Conservation (phyloP, 2,113 vertebrate genomes). For the Menidia beryllina region DNA sequence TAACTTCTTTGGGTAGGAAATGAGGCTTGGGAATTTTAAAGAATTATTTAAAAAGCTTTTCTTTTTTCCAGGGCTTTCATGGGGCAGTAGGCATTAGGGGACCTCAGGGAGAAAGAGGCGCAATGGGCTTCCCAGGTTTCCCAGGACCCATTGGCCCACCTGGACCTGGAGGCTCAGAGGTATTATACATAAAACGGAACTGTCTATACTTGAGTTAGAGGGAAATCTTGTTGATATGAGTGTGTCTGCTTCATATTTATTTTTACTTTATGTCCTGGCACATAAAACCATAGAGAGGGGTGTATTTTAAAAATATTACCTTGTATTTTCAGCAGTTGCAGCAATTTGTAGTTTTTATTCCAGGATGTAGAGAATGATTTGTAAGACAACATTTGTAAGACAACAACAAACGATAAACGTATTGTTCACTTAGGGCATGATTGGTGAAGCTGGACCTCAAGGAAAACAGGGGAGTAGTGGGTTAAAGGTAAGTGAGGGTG, state of each 20-base stretch:
- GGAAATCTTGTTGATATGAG: too few species aligned
- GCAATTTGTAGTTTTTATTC: background rate
- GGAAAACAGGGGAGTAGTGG: conserved; percentile 84
- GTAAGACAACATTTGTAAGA: background rate
- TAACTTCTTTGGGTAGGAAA: background rate
- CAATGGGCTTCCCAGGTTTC: conserved; percentile 84
- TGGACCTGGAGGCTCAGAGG: conserved; percentile 80
- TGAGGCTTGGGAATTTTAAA: too few species aligned
- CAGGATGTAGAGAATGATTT: background rate
- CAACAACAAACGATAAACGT: conserved; percentile 1
- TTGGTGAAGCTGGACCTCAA: conserved; percentile 82
- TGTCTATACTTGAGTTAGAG: too few species aligned
- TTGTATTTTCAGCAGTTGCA: conserved; percentile 1
- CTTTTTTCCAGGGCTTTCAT: conserved; percentile 77
- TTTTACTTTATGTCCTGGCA: too few species aligned
- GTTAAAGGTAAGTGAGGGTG: conserved; percentile 82
- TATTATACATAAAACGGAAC: conserved; percentile 40
- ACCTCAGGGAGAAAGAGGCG: conserved; percentile 81
- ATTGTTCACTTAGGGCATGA: conserved; percentile 81
- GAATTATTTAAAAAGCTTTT: background rate
- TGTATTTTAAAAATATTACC: background rate
- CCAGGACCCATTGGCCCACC: conserved; percentile 78
- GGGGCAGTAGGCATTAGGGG: conserved; percentile 82
- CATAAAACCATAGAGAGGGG: too few species aligned
- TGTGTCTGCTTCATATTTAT: too few species aligned